Percentiles rank a stretch among this genome's conserved stretches.
Evolutionary conservation across 2,113 vertebrate genomes (phyloP).

Genomic region (Atlantisia rogersi): DNA sequence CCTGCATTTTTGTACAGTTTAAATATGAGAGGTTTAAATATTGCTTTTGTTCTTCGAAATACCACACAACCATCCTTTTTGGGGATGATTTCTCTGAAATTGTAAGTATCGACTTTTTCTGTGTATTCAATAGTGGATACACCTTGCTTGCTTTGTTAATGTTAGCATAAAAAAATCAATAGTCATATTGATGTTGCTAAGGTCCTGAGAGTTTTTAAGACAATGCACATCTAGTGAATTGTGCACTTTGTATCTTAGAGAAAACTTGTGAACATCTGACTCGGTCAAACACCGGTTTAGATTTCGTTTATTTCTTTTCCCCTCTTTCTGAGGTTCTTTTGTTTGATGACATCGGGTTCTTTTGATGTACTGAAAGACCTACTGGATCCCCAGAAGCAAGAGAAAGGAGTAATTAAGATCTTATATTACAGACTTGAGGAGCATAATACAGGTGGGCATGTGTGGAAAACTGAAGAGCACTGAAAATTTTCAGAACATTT

Average conservation of each 20-base stretch:
- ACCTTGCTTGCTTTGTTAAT: conserved; percentile 7
- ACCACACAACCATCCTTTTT: not conserved
- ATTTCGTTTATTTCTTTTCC: not conserved
- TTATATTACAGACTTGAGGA: not conserved
- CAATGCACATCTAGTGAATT: not conserved
- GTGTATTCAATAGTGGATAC: not conserved
- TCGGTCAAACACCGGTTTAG: not conserved
- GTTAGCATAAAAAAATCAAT: not conserved
- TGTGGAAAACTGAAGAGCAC: not conserved
- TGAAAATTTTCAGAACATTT: not conserved
- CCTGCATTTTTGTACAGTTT: not conserved
- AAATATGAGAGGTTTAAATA: not conserved
- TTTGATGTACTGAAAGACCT: not conserved
- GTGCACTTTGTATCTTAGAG: not conserved
- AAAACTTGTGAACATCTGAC: not conserved
- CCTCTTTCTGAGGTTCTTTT: not conserved
- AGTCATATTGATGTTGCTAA: not conserved
- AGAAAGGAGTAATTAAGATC: not conserved
- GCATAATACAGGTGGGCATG: not conserved
- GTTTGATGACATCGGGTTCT: not conserved
- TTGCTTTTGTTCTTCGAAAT: not conserved
- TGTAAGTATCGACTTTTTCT: not conserved
- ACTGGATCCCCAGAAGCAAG: not conserved
- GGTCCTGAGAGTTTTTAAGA: not conserved
- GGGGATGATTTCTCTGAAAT: not conserved